These are phyloP conservation scores for Acrocyrtus sp. DNA, from an alignment of 2,888 invertebrate genomes.

Conservation along the genomic window DNA sequence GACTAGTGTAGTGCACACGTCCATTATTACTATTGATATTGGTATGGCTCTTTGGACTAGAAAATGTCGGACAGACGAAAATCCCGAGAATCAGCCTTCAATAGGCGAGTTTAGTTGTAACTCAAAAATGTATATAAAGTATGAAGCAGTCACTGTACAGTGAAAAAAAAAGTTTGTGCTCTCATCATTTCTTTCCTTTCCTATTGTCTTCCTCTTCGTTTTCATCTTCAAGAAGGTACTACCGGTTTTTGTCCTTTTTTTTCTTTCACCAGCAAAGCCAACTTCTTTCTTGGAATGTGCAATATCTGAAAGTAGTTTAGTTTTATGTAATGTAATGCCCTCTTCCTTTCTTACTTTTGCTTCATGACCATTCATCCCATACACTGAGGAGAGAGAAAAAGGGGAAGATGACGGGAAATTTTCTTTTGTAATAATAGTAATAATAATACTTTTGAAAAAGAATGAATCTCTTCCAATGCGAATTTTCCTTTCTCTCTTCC, in stretches of 20 bases:
- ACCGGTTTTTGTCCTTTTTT: not conserved
- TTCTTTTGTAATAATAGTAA: too few relatives aligned
- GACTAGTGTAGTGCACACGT: too few relatives aligned
- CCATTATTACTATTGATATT: not conserved
- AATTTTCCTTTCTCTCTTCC: constrained; percentile 9
- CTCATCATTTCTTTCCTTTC: constrained; percentile 5
- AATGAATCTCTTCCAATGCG: constrained; percentile 10
- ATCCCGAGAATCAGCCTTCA: too few relatives aligned
- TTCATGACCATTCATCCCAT: too few relatives aligned
- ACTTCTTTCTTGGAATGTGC: constrained; percentile 28
- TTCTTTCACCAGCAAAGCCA: constrained; percentile 2
- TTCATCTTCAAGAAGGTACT: too few relatives aligned
- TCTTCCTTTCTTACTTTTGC: too few relatives aligned
- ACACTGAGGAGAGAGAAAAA: too few relatives aligned
- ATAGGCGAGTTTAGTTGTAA: too few relatives aligned
- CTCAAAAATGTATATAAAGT: too few relatives aligned
- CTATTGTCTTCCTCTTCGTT: not conserved
- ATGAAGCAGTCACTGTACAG: too few relatives aligned
- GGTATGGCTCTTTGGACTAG: not conserved
- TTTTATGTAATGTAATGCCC: constrained; percentile 35
- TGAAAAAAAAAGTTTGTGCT: too few relatives aligned
- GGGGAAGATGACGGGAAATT: constrained; percentile 26
- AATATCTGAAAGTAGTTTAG: constrained; percentile 29
- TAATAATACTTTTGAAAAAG: constrained; percentile 6
- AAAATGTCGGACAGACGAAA: too few relatives aligned